phyloP scores from a whole-genome alignment of 2,888 invertebrate species.

The Mechanitis mazaeus region DNA sequence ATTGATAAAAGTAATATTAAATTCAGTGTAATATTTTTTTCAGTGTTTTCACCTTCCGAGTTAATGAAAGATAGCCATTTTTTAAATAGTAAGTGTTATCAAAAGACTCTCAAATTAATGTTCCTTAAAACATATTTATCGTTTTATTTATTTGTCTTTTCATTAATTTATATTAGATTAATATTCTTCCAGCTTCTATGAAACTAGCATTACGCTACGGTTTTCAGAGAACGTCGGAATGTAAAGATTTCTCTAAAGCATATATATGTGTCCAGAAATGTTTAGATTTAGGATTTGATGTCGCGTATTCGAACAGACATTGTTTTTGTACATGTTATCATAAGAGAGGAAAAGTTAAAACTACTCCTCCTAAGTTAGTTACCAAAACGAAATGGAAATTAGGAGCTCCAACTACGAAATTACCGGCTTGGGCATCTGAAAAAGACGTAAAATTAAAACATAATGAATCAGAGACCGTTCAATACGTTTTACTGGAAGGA shows the following conservation, averaged over 20 bases:
- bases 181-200: slow-evolving; percentile 24
- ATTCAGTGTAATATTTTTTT: slow-evolving; percentile 6
- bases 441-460: slow-evolving; percentile 3
- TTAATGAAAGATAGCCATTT: slow-evolving; percentile 2
- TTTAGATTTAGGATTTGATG: slow-evolving; percentile 44
- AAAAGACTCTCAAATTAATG: not conserved
- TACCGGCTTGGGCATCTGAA: slow-evolving; percentile 46
- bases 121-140: too few relatives aligned
- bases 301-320: slow-evolving; percentile 48
- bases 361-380: slow-evolving; percentile 12
- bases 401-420: slow-evolving; percentile 46
- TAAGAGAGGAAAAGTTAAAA: slow-evolving; percentile 40
- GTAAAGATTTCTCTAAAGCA: slow-evolving; percentile 43
- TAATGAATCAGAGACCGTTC: not conserved
- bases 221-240: slow-evolving; percentile 49
- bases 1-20: not conserved
- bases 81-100: slow-evolving; percentile 17
- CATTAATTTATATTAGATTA: not conserved
- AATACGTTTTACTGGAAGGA: not conserved
- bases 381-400: slow-evolving; percentile 37
- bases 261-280: slow-evolving; percentile 55
- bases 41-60: slow-evolving; percentile 24
- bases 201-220: slow-evolving; percentile 49
- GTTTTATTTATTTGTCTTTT: not conserved
- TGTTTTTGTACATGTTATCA: slow-evolving; percentile 52